phyloP scores from a whole-genome alignment of 2,113 vertebrate species.

The Chelonoidis abingdonii region DNA sequence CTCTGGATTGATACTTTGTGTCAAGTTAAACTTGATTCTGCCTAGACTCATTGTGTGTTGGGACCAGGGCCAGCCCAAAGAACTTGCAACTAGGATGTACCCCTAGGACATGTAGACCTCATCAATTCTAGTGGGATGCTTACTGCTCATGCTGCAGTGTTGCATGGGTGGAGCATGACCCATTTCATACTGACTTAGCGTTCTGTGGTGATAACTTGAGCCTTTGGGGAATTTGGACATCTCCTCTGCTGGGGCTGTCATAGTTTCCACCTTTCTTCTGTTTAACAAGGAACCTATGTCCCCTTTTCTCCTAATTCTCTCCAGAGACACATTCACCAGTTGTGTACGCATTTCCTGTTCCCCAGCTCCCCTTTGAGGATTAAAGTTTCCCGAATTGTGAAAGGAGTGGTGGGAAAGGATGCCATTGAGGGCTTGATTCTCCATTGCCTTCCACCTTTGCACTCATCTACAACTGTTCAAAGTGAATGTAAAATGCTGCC shows the following conservation, averaged over 20 bases:
- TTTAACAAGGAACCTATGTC: too few relatives aligned
- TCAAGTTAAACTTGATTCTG: fast-evolving
- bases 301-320: not conserved
- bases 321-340: too few relatives aligned
- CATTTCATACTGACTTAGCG: not conserved
- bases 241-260: too few relatives aligned
- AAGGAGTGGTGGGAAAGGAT: not conserved
- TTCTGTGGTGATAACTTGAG: not conserved
- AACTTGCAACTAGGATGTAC: fast-evolving
- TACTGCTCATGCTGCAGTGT: not conserved
- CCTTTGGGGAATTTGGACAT: not conserved
- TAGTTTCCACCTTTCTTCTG: not conserved
- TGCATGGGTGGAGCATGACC: too few relatives aligned
- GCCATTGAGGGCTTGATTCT: not conserved
- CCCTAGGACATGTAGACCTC: not conserved
- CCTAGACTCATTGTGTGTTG: not conserved
- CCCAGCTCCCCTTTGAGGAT: too few relatives aligned
- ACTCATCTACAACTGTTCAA: not conserved
- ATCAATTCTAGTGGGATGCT: not conserved
- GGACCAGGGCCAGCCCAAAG: not conserved
- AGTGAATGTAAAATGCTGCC: not conserved
- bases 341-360: not conserved
- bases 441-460: not conserved
- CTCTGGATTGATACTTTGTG: fast-evolving
- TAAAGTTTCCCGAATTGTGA: too few relatives aligned